Conservation (phyloP, 2,113 vertebrate genomes). For the Seriola dumerili region DNA sequence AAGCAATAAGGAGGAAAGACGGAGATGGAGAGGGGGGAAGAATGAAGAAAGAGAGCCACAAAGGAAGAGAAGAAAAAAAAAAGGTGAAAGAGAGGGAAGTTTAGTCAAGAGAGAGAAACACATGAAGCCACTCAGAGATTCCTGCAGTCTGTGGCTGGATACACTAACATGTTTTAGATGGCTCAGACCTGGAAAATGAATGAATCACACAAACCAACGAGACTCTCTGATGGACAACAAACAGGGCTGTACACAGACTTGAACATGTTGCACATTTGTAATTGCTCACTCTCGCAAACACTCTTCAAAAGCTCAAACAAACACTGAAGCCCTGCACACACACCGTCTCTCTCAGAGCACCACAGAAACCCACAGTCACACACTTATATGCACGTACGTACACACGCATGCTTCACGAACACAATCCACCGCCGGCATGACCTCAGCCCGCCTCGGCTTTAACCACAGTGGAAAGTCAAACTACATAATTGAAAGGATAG, state of each 20-base stretch:
- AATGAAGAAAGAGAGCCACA: slow-evolving; percentile 11
- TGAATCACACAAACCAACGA: slow-evolving; percentile 45
- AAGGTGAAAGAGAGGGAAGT: slow-evolving; percentile 21
- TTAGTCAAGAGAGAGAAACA: slow-evolving; percentile 49
- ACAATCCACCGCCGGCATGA: slow-evolving; percentile 66
- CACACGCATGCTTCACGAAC: slow-evolving; percentile 43
- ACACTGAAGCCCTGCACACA: slow-evolving; percentile 33
- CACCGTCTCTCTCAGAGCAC: background rate
- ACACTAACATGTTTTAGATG: slow-evolving; percentile 56
- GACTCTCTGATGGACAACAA: slow-evolving; percentile 58
- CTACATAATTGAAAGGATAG: slow-evolving; percentile 84
- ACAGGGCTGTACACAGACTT: slow-evolving; percentile 43
- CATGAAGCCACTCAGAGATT: slow-evolving; percentile 48
- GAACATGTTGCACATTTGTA: slow-evolving; percentile 59
- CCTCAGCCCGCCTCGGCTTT: slow-evolving; percentile 72
- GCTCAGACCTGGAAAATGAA: slow-evolving; percentile 47
- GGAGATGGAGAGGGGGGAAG: slow-evolving; percentile 24
- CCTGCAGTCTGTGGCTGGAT: slow-evolving; percentile 43
- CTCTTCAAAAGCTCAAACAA: slow-evolving; percentile 50
- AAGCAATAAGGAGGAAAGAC: slow-evolving; percentile 49
- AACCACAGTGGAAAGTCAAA: slow-evolving; percentile 83
- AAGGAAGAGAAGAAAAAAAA: slow-evolving; percentile 27
- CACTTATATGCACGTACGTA: slow-evolving; percentile 5
- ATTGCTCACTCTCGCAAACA: slow-evolving; percentile 55
- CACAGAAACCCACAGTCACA: slow-evolving; percentile 25